Evolutionary conservation across 2,113 vertebrate species (phyloP), one percentile per base, ranked within the genome.

Genomic region (Coryphaenoides rupestris): DNA sequence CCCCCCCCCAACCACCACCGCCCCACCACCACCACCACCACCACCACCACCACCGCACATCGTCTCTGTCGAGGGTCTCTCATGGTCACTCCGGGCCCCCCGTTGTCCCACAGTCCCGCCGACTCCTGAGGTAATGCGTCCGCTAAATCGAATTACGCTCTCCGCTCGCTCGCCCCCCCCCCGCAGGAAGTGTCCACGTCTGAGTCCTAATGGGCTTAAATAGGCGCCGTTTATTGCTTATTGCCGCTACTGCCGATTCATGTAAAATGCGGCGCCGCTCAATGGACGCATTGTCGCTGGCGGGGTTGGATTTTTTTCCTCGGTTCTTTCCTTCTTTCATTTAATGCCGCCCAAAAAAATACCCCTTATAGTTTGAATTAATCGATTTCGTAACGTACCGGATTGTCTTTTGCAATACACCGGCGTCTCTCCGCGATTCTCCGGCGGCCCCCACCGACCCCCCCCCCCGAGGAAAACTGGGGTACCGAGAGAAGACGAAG

Each of bases 121-220:
- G n/a, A n/a, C n/a, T 77, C 60, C 65, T 77, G 77, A 69, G 70
- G 56, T 79, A 84, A 82, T 85, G 75, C 69, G 73, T 78, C 84
- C 81, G 68, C 63, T 45, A 76, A 83, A 88, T 85, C 73, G 72
- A 83, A 85, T 89, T 83, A 87, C 75, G 63, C 69, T 79, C 70
- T 69, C n/a, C n/a, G n/a, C n/a, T n/a, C n/a, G n/a, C n/a, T n/a
- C n/a, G n/a, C n/a, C n/a, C n/a, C n/a, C n/a, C n/a, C n/a, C 66
- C 82, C 81, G 67, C 74, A 81, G 75, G 76, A 80, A 80, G 78
- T 62, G 74, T 63, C 75, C 52, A 72, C 71, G 78, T 69, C 75
- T 82, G 77, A 76, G 70, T 84, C 82, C 78, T 79, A 83, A 82
- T 79, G 65, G 66, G 71, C 72, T 79, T 65, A n/a, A n/a, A n/a